Percentiles rank a stretch among this genome's conserved stretches.
Evolutionary conservation across 2,113 vertebrate genomes (phyloP).

Genomic region (Tragelaphus strepsiceros): DNA sequence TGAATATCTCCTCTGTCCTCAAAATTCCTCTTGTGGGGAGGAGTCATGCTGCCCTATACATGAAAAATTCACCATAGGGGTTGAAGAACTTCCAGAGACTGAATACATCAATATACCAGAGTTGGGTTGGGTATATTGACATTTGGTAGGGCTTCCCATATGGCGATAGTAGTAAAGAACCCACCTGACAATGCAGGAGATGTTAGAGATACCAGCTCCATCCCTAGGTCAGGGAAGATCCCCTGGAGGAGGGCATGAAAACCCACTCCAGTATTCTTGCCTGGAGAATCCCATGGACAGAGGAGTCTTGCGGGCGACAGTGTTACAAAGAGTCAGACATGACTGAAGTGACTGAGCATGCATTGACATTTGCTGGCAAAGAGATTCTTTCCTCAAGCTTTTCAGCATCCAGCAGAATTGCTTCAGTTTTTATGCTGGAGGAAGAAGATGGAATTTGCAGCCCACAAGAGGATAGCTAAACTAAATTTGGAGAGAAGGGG

Average conservation of each 20-base stretch:
- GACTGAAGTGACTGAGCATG: not conserved
- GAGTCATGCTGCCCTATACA: not conserved
- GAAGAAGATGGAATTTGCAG: not conserved
- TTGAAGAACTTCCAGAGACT: not conserved
- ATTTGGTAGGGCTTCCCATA: not conserved
- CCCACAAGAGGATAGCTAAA: not conserved
- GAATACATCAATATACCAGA: not conserved
- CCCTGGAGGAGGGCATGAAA: not conserved
- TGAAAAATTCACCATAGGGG: not conserved
- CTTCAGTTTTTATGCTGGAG: not conserved
- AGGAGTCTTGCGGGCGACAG: not conserved
- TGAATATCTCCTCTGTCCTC: not conserved
- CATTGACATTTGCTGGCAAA: not conserved
- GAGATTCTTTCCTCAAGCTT: not conserved
- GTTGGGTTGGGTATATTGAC: not conserved
- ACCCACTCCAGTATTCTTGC: not conserved
- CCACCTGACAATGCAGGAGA: not conserved
- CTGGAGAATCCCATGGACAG: not conserved
- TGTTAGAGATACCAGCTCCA: not conserved
- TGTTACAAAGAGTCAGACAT: not conserved
- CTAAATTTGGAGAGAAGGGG: not conserved
- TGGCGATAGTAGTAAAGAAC: not conserved
- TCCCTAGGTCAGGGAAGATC: not conserved
- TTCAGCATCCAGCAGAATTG: not conserved
- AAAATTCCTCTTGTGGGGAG: not conserved